Evolutionary conservation across 2,888 invertebrate species (phyloP).

Genomic region (Zygogramma bicolorata): DNA sequence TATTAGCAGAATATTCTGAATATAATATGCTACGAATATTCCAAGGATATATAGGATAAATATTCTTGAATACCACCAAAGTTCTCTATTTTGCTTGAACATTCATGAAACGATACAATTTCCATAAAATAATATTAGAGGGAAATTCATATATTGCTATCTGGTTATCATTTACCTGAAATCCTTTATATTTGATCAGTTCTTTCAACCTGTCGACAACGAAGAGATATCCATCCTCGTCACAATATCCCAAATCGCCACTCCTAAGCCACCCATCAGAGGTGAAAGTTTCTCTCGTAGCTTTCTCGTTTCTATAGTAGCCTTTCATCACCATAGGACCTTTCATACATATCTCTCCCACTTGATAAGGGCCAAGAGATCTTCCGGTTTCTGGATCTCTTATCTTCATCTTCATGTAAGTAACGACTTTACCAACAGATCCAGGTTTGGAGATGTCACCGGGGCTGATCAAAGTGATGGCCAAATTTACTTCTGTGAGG

Average conservation of each 20-base stretch:
- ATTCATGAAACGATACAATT: too few species aligned
- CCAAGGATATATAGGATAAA: too few species aligned
- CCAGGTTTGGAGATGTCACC: conserved; percentile 67
- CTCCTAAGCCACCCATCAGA: conserved; percentile 82
- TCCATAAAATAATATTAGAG: too few species aligned
- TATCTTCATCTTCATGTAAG: conserved; percentile 74
- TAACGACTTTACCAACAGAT: conserved; percentile 74
- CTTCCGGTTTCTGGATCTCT: conserved; percentile 73
- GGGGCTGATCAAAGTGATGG: conserved; percentile 62
- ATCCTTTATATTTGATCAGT: conserved; percentile 91
- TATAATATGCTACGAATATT: too few species aligned
- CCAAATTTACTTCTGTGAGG: conserved; percentile 81
- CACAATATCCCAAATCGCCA: conserved; percentile 88
- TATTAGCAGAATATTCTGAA: too few species aligned
- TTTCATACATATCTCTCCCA: conserved; percentile 84
- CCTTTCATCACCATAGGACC: conserved; percentile 73
- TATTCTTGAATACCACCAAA: too few species aligned
- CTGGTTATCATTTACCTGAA: conserved; percentile 72
- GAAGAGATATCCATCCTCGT: conserved; percentile 81
- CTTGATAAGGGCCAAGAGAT: conserved; percentile 71
- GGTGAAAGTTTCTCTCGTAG: conserved; percentile 76
- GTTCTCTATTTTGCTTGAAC: too few species aligned
- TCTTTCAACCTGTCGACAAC: conserved; percentile 90
- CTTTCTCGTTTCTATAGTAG: conserved; percentile 77
- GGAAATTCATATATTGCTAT: neutral